Percentiles rank a stretch among this genome's conserved stretches.
These are phyloP conservation scores for Drosophila pseudoananassae DNA, from an alignment of 1,140 invertebrate genomes.

Conservation along the genomic window DNA sequence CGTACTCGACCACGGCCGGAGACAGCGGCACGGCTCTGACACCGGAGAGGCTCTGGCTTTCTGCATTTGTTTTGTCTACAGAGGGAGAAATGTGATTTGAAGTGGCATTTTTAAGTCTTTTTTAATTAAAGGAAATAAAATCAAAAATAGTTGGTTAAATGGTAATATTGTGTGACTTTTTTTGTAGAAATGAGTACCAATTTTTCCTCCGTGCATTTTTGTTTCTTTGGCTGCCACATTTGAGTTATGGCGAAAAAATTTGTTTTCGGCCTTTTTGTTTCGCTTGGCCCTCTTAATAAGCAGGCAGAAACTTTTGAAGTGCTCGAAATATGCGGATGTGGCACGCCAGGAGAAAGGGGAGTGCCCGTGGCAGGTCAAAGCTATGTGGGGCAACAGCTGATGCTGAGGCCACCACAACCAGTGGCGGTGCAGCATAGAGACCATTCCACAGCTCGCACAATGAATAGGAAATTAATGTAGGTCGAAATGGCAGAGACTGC, in stretches of 20 bases:
- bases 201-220: conserved; percentile 26
- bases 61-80: conserved; percentile 35
- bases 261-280: conserved; percentile 55
- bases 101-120: too few relatives aligned
- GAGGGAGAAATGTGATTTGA: conserved; percentile 11
- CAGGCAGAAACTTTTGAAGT: conserved; percentile 74
- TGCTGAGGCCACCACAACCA: conserved; percentile 43
- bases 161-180: too few relatives aligned
- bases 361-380: not conserved
- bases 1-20: conserved; percentile 48
- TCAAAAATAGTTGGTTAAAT: too few relatives aligned
- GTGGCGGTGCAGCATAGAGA: conserved; percentile 56
- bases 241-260: conserved; percentile 71
- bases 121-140: not conserved
- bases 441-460: conserved; percentile 42
- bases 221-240: conserved; percentile 57
- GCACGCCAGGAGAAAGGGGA: conserved; percentile 34
- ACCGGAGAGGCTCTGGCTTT: conserved; percentile 43
- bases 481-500: conserved; percentile 76
- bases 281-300: conserved; percentile 68
- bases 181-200: not conserved
- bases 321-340: conserved; percentile 72
- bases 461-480: conserved; percentile 81
- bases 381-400: conserved; percentile 35
- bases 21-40: conserved; percentile 59